Evolutionary conservation across 2,797 vertebrate species (phyloP).

Genomic region (Alauda arvensis): DNA sequence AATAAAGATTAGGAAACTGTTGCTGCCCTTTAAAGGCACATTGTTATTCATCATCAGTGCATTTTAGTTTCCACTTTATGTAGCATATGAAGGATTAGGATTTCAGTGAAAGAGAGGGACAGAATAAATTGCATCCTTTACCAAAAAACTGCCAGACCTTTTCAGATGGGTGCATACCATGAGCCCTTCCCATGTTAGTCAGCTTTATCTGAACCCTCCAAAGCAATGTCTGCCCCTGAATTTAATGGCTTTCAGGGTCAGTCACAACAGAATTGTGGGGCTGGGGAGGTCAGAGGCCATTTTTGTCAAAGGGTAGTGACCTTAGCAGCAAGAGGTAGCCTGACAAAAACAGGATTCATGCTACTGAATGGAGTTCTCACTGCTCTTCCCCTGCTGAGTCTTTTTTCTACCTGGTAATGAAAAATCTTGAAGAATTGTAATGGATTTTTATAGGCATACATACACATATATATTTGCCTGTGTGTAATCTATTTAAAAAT

Average conservation of each 20-base stretch:
- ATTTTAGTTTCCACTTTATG: conserved; percentile 64
- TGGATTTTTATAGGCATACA: conserved; percentile 11
- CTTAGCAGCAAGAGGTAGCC: conserved; percentile 79
- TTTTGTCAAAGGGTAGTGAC: conserved; percentile 82
- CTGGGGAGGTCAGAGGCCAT: conserved; percentile 81
- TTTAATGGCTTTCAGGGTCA: conserved; percentile 77
- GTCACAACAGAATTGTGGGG: conserved; percentile 73
- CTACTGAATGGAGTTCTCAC: conserved; percentile 71
- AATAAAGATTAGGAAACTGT: conserved; percentile 23
- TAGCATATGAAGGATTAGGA: conserved; percentile 69
- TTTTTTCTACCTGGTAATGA: conserved; percentile 69
- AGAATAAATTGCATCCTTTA: conserved; percentile 69
- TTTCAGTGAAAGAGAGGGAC: conserved; percentile 61
- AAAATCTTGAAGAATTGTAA: conserved; percentile 55
- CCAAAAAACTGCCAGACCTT: conserved; percentile 66
- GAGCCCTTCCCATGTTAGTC: conserved; percentile 72
- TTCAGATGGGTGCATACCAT: conserved; percentile 63
- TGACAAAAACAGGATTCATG: conserved; percentile 79
- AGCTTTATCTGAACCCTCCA: conserved; percentile 70
- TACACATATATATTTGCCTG: neutral
- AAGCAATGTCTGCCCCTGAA: conserved; percentile 72
- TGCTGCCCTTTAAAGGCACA: conserved; percentile 38
- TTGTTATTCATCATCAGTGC: conserved; percentile 58
- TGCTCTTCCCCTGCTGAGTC: conserved; percentile 64
- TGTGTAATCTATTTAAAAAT: neutral